phyloP scores from a whole-genome alignment of 2,797 vertebrate genomes.

The Manis pentadactyla region DNA sequence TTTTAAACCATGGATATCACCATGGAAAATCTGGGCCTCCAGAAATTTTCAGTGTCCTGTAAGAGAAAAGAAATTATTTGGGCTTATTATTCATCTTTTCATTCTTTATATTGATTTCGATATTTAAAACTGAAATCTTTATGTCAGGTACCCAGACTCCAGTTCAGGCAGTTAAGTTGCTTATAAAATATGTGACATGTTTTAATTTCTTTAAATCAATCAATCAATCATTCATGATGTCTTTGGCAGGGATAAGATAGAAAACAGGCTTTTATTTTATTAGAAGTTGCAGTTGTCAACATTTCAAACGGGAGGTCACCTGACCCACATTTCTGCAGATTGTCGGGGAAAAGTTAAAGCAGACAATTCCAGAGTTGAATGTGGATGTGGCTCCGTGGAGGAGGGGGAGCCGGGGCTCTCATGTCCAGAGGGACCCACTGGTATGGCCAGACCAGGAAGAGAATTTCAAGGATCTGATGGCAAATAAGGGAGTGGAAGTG shows the following conservation, averaged over 20 bases:
- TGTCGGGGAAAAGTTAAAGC: not conserved
- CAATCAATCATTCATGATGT: constrained; percentile 77
- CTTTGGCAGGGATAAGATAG: constrained; percentile 75
- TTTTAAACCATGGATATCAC: not conserved
- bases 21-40: not conserved
- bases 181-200: constrained; percentile 81
- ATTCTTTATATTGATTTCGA: constrained; percentile 39
- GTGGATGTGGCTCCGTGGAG: not conserved
- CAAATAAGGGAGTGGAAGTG: not conserved
- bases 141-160: constrained; percentile 51
- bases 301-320: constrained; percentile 66
- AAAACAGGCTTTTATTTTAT: constrained; percentile 81
- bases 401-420: not conserved
- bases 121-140: constrained; percentile 66
- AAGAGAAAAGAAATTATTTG: constrained; percentile 44
- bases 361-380: not conserved
- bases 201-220: constrained; percentile 82
- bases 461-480: not conserved
- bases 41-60: not conserved
- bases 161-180: constrained; percentile 52
- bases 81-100: constrained; percentile 58
- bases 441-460: not conserved
- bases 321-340: constrained; percentile 48
- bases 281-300: constrained; percentile 75
- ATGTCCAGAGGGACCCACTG: not conserved